These are phyloP conservation scores for Setipinna tenuifilis DNA, from an alignment of 2,797 vertebrate species.

Conservation along the genomic window DNA sequence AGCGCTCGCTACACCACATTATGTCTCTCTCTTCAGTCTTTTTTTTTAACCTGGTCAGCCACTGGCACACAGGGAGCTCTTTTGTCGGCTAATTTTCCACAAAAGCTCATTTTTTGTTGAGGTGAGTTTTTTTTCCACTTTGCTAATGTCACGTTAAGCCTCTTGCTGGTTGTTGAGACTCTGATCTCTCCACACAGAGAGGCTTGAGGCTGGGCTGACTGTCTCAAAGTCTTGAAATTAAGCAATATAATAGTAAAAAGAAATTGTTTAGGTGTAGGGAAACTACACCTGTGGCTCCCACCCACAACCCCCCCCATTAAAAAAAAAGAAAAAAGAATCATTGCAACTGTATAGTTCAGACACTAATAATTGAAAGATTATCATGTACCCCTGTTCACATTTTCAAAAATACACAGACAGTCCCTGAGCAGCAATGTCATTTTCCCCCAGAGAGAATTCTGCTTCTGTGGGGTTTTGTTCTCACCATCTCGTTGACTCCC, in stretches of 20 bases:
- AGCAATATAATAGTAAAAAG: not conserved
- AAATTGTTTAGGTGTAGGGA: not conserved
- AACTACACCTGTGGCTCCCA: not conserved
- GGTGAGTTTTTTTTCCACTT: not conserved
- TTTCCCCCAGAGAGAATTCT: not conserved
- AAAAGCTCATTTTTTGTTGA: not conserved
- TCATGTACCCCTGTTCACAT: not conserved
- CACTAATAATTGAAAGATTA: slow-evolving; percentile 2
- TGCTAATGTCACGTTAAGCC: not conserved
- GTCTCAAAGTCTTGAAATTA: not conserved
- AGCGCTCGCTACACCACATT: not conserved
- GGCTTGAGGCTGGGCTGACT: not conserved
- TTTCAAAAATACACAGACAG: not conserved
- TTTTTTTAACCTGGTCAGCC: not conserved
- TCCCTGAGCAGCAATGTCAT: not conserved
- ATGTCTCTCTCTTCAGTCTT: not conserved
- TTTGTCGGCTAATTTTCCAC: not conserved
- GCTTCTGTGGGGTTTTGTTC: not conserved
- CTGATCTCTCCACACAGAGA: not conserved
- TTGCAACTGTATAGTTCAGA: not conserved
- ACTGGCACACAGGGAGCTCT: not conserved
- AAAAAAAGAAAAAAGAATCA: not conserved
- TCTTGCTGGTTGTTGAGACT: not conserved
- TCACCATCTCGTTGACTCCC: slow-evolving; percentile 11
- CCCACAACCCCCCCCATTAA: not conserved